Base-by-base conservation (phyloP, 2,113 vertebrate genomes). In the Helogale parvula region DNA sequence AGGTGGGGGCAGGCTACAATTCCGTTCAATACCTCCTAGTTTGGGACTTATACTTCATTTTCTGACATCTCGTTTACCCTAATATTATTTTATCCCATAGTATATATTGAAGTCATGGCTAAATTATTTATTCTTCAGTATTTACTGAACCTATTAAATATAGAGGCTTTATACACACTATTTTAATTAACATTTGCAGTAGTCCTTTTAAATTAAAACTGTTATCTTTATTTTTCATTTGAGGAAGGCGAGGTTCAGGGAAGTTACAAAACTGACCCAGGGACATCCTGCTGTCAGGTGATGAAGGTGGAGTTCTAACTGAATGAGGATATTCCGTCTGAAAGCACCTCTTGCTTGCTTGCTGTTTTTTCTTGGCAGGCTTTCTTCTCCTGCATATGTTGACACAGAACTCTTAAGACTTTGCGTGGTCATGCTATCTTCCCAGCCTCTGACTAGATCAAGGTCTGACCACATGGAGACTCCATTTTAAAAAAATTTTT, bases 101-200 rank as follows among this genome's bases (percentile, higher is more conserved):
- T 38, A 77, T 80, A 52, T 45, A 72, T 0, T 15, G 8, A 81
- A 88, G 50, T 68, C 35, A n/a, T 65, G 21, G 17, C 38, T 72
- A 83, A 72, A 66, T 38, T 87, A 79, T 76, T 85, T 65, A 88
- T 79, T 96, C 52, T 94, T 84, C 82, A 97, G 57, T 5, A 96
- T 68, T 45, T 93, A 52, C 47, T 77, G 17, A 85, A 88, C 6
- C 10, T 85, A 63, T 47, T n/a, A 71, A 65, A 83, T 35, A 21
- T 29, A 54, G 84, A n/a, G 54, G n/a, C 10, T 81, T 57, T 84
- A 66, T 50, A 54, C 65, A 45, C 25, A 91, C 29, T 79, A 45
- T 47, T 94, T 79, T 92, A 92, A 80, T 88, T 57, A 71, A 90
- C 50, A 11, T 50, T 74, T 63, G 60, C n/a, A 54, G 13, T 1